These are phyloP conservation scores for Phylloscopus whistleri DNA, from an alignment of 2,113 vertebrate genomes.

Conservation along the genomic window DNA sequence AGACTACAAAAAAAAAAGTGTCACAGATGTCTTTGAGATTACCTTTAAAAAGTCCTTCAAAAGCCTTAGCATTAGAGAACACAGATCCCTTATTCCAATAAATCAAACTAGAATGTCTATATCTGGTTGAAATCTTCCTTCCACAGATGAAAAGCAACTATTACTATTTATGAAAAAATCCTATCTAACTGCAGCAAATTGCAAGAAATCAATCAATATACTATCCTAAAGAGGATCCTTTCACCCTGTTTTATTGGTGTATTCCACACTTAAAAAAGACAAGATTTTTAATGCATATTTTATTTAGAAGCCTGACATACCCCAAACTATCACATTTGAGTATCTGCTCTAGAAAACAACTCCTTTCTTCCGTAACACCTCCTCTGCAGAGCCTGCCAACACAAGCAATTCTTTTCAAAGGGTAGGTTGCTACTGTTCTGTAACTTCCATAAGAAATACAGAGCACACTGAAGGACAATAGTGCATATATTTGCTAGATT, in stretches of 20 bases:
- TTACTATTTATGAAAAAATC: not conserved
- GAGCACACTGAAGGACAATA: not conserved
- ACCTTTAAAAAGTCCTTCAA: not conserved
- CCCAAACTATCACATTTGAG: not conserved
- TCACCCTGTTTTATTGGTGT: not conserved
- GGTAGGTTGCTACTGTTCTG: not conserved
- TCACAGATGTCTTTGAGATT: not conserved
- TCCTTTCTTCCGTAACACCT: not conserved
- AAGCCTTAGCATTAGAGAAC: not conserved
- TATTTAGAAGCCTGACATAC: not conserved
- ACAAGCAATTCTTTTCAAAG: not conserved
- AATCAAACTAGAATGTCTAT: not conserved
- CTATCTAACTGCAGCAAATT: not conserved
- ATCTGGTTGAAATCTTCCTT: not conserved
- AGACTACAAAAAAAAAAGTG: not conserved
- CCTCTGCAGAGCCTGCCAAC: not conserved
- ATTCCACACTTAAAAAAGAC: not conserved
- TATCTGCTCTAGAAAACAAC: not conserved
- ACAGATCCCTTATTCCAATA: not conserved
- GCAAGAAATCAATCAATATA: not conserved
- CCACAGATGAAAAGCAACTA: not conserved
- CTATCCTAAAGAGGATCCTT: not conserved
- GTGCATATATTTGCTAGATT: not conserved
- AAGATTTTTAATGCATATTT: not conserved
- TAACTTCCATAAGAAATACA: not conserved